Conservation (phyloP, 2,113 vertebrate species). For the Martes martes region DNA sequence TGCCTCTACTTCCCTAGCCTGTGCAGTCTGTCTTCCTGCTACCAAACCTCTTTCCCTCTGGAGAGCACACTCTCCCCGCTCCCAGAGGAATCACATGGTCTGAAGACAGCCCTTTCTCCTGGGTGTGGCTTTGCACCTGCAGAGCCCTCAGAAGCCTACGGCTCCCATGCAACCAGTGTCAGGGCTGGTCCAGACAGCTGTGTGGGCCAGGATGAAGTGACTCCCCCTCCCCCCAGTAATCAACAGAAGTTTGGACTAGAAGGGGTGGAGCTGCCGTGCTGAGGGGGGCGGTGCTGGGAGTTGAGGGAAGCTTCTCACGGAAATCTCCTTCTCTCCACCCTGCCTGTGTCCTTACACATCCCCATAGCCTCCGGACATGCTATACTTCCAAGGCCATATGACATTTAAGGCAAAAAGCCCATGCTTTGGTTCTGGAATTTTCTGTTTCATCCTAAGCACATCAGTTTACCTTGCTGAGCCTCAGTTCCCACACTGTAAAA, state of each 20-base stretch:
- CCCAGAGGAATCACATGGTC: not conserved
- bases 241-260: not conserved
- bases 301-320: not conserved
- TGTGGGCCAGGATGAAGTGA: not conserved
- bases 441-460: not conserved
- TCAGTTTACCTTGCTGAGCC: not conserved
- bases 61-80: not conserved
- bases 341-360: not conserved
- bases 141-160: not conserved
- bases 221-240: too few relatives aligned
- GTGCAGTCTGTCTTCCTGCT: not conserved
- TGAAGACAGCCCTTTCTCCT: not conserved
- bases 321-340: not conserved
- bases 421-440: not conserved
- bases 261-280: not conserved
- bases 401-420: not conserved
- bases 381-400: not conserved
- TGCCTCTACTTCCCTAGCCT: not conserved
- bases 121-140: not conserved
- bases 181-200: not conserved
- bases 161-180: not conserved
- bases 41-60: not conserved
- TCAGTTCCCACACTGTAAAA: not conserved
- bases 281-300: not conserved
- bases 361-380: not conserved